Conservation (phyloP, 2,797 vertebrate species). For the Mareca strepera region DNA sequence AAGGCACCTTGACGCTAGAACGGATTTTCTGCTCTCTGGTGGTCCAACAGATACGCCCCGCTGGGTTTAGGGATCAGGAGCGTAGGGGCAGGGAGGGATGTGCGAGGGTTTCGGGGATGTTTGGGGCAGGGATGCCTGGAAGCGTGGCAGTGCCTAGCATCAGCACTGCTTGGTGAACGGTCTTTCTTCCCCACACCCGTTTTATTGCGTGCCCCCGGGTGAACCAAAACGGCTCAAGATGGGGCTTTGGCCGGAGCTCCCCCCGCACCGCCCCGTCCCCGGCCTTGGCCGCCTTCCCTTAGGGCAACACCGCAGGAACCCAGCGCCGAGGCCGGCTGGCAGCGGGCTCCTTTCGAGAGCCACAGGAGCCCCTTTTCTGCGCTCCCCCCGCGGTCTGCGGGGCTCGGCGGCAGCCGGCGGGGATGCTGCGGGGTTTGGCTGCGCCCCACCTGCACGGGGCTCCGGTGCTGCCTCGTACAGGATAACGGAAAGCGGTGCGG, state of each 20-base stretch:
- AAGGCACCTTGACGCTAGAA: background rate
- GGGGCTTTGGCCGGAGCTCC: background rate
- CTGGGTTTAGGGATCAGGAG: background rate
- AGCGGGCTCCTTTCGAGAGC: background rate
- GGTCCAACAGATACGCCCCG: background rate
- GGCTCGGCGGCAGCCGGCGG: background rate
- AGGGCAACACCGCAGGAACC: background rate
- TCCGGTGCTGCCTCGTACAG: background rate
- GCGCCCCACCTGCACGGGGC: too few species aligned
- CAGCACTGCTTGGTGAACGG: background rate
- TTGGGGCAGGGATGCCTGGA: background rate
- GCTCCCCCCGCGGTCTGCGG: background rate
- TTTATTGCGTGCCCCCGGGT: background rate
- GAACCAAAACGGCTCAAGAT: background rate
- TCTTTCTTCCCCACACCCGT: rapidly evolving
- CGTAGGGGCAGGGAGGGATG: background rate
- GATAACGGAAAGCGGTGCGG: background rate
- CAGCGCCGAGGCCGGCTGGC: background rate
- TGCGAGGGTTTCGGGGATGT: background rate
- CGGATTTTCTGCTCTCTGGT: background rate
- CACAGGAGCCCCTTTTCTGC: background rate
- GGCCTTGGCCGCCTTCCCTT: background rate
- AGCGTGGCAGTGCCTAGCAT: background rate
- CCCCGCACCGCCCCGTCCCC: background rate
- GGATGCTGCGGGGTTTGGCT: too few species aligned